Evolutionary conservation across 2,888 invertebrate genomes (phyloP).

Genomic region (Chesias legatella): DNA sequence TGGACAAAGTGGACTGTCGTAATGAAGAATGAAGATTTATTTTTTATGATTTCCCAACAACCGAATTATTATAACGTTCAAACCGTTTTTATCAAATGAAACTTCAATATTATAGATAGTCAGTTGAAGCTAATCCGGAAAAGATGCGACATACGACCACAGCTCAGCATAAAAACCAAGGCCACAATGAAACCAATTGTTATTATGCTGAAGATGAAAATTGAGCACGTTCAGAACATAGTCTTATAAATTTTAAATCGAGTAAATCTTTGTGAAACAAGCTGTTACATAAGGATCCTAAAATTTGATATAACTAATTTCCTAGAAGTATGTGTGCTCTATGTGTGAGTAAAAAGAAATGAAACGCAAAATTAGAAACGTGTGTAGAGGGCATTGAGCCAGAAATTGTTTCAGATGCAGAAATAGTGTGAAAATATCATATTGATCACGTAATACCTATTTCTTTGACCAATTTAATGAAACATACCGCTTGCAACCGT

Average conservation of each 20-base stretch:
- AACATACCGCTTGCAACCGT: not conserved
- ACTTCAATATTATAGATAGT: no score
- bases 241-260: no score
- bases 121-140: not conserved
- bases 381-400: conserved; percentile 10
- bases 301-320: no score
- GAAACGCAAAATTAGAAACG: not conserved
- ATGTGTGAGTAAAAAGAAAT: no score
- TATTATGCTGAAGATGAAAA: conserved; percentile 3
- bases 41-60: no score
- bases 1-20: no score
- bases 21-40: no score
- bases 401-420: conserved; percentile 10
- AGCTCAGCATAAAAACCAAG: conserved; percentile 13
- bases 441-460: conserved; percentile 7
- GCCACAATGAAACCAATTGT: not conserved
- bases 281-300: no score
- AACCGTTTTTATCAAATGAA: no score
- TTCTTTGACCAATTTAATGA: conserved; percentile 1
- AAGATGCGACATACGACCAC: not conserved
- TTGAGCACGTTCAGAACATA: conserved; percentile 3
- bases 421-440: conserved; percentile 6
- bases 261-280: no score
- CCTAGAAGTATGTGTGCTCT: no score
- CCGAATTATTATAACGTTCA: no score